A percentile compares a stretch with the other conserved stretches of the same genome.
These are phyloP conservation scores for Hafferia zeledoni DNA, from an alignment of 2,797 vertebrate species.

Conservation along the genomic window DNA sequence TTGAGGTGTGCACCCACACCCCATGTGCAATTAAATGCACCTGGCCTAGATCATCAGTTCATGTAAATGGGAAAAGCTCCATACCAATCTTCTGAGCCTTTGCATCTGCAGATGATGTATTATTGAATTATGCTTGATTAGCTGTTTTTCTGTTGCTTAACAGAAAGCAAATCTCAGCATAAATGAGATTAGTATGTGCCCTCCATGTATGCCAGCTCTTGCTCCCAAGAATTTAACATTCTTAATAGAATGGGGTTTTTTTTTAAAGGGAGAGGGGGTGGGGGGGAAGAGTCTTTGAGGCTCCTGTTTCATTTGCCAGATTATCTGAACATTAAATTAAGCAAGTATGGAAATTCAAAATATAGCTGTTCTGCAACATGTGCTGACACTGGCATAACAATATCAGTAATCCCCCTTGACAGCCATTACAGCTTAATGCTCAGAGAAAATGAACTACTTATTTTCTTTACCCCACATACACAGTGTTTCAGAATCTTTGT, in stretches of 20 bases:
- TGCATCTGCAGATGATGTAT: constrained; percentile 63
- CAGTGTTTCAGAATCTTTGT: not conserved
- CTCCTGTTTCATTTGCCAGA: constrained; percentile 63
- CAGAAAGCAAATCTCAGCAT: constrained; percentile 68
- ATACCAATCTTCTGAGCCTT: constrained; percentile 39
- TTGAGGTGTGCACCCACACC: constrained; percentile 27
- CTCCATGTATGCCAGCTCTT: constrained; percentile 34
- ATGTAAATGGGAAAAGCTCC: constrained; percentile 34
- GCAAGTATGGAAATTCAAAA: constrained; percentile 65
- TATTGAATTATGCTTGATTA: constrained; percentile 72
- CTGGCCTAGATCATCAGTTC: constrained; percentile 42
- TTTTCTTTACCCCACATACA: constrained; percentile 54
- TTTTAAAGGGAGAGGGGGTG: not conserved
- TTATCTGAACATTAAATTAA: constrained; percentile 67
- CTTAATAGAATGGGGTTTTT: constrained; percentile 55
- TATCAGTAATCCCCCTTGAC: constrained; percentile 65
- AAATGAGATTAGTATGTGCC: constrained; percentile 67
- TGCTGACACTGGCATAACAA: constrained; percentile 66
- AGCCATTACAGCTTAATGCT: constrained; percentile 67
- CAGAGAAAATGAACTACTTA: constrained; percentile 58
- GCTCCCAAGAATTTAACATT: constrained; percentile 55
- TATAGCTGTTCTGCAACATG: constrained; percentile 58
- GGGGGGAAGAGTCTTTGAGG: not conserved
- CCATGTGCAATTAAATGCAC: not conserved
- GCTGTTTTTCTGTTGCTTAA: constrained; percentile 68